Conservation (phyloP, 2,888 invertebrate genomes). For the Belgica antarctica region DNA sequence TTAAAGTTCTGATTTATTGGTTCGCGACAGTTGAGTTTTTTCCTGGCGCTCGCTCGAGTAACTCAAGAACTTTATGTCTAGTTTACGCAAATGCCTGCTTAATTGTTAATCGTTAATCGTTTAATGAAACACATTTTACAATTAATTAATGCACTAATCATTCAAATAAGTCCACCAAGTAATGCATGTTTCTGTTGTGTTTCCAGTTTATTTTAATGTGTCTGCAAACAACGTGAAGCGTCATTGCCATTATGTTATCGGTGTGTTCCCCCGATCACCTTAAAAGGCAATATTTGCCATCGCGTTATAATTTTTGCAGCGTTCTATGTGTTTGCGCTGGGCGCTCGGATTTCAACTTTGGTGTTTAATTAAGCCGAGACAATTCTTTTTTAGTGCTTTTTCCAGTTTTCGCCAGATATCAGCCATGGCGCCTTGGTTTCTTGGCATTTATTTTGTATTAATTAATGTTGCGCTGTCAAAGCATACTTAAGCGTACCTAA, state of each 20-base stretch:
- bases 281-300: neutral
- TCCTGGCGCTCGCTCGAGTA: neutral
- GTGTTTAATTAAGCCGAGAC: neutral
- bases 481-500: slow-evolving; percentile 9
- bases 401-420: neutral
- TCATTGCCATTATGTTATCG: neutral
- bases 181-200: slow-evolving; percentile 17
- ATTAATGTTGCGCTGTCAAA: slow-evolving; percentile 30
- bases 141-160: neutral
- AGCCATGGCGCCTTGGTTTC: neutral
- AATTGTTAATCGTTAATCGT: neutral
- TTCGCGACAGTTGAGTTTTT: neutral
- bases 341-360: slow-evolving; percentile 17
- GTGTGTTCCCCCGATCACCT: neutral
- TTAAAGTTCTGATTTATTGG: slow-evolving; percentile 24
- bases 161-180: neutral
- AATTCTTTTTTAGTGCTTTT: neutral
- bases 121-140: neutral
- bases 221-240: neutral
- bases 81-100: neutral
- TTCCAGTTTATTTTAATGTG: neutral
- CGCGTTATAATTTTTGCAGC: neutral
- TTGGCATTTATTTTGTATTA: slow-evolving; percentile 15
- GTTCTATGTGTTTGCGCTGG: neutral
- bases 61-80: neutral